A percentile compares a stretch with the other conserved stretches of the same genome.
Evolutionary conservation across 2,888 invertebrate species (phyloP).

Genomic region (Sarcophaga rosellei): DNA sequence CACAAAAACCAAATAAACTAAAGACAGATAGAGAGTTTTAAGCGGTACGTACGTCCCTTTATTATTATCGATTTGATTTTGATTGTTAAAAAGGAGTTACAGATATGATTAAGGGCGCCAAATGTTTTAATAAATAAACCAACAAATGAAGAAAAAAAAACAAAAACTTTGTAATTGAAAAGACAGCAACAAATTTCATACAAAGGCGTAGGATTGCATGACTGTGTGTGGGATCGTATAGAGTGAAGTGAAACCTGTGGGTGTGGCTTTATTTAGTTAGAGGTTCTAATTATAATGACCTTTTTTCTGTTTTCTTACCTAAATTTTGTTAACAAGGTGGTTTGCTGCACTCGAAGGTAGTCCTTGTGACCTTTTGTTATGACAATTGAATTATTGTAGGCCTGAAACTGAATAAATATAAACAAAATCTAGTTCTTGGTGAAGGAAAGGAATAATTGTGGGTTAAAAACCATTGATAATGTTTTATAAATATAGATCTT

Average conservation of each 20-base stretch:
- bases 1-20: background rate
- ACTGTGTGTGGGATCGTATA: background rate
- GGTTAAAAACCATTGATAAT: background rate
- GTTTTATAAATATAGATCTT: background rate
- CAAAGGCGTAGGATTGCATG: too few species aligned
- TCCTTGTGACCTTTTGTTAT: slow-evolving; percentile 30
- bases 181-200: too few species aligned
- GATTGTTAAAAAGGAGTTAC: too few species aligned
- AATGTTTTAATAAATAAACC: background rate
- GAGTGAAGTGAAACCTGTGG: background rate
- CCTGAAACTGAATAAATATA: background rate
- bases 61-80: too few species aligned
- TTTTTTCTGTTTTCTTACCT: background rate
- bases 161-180: too few species aligned
- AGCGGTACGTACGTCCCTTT: background rate
- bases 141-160: background rate
- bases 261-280: background rate
- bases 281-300: slow-evolving; percentile 14
- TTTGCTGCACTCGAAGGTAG: background rate
- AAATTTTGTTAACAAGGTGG: background rate
- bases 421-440: background rate
- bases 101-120: too few species aligned
- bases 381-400: slow-evolving; percentile 16
- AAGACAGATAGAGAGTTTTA: background rate
- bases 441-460: slow-evolving; percentile 6